A percentile compares a stretch with the other conserved stretches of the same genome.
Conservation (phyloP, 1,140 invertebrate genomes). For the Teleogryllus occipitalis region DNA sequence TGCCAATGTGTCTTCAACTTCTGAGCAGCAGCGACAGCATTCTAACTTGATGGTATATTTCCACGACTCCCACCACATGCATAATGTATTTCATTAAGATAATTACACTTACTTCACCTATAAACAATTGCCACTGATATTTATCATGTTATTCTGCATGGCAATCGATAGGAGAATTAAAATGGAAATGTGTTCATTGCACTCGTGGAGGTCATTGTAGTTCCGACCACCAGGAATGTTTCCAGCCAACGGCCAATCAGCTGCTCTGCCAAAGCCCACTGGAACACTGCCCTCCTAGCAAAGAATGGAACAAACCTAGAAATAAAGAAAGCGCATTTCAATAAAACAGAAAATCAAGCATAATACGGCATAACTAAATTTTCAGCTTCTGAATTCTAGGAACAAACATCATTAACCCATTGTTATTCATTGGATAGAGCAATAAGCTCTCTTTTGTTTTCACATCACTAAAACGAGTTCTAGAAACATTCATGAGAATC, state of each 20-base stretch:
- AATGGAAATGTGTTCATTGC: conserved; percentile 20
- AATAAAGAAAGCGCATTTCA: neutral
- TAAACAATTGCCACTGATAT: conserved; percentile 22
- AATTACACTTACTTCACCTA: conserved; percentile 21
- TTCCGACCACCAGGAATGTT: conserved; percentile 22
- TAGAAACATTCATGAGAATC: no score
- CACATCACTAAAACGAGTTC: no score
- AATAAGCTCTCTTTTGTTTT: no score
- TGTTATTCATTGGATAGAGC: neutral
- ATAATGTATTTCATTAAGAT: conserved; percentile 18
- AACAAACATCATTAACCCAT: neutral
- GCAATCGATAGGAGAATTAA: conserved; percentile 21
- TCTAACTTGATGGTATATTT: conserved; percentile 19
- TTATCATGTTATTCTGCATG: conserved; percentile 15
- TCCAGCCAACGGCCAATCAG: conserved; percentile 14
- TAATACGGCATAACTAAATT: neutral
- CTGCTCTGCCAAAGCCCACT: conserved; percentile 13
- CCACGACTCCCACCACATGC: conserved; percentile 15
- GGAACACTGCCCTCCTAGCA: conserved; percentile 21
- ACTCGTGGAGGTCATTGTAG: conserved; percentile 18
- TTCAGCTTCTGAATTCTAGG: no score
- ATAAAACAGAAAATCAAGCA: neutral
- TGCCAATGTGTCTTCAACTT: no score
- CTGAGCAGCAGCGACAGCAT: neutral
- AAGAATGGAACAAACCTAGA: conserved; percentile 23